Evolutionary conservation across 2,888 invertebrate genomes (phyloP), one percentile per base, ranked within the genome.

Genomic region (Pollenia angustigena): DNA sequence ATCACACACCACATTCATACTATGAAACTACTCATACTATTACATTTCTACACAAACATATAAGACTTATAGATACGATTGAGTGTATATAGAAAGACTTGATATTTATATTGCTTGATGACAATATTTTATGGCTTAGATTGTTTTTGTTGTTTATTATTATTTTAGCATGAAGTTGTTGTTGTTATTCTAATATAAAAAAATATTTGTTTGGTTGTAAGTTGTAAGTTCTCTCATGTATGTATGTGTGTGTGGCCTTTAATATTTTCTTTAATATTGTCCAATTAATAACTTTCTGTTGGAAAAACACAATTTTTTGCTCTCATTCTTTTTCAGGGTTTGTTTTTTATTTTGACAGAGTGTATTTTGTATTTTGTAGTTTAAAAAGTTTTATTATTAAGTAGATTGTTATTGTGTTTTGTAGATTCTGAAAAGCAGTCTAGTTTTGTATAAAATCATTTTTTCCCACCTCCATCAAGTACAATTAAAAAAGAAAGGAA

Each of bases 191-290:
- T 50, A 32, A 46, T 32, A 52, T 52, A 52, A 48, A 66, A 48
- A 48, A 0, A 32, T 6, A 6, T 32, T 32, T 32, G 32, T 32
- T 32, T 32, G 32, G 32, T 32, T n/a, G n/a, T n/a, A n/a, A 32
- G 10, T 10, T 48, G 8, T 32, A 9, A 14, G 18, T 23, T 7
- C 54, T 9, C 18, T 14, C 10, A 8, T 66, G 48, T 8, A 8
- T 66, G 48, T 14, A 11, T 12, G 16, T 50, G 14, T 68, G 23
- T 32, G 2, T 32, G 68, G 50, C 2, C 9, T 4, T 48, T 2
- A 54, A 4, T 68, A 66, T 68, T 66, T 58, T 71, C 68, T 56
- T 80, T 68, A 18, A 68, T 60, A 16, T 81, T 68, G 68, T 18
- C 44, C 50, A 78, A 62, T 52, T 42, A 62, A 44, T 64, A 75